Conservation (phyloP, 2,888 invertebrate genomes). For the Melanargia galathea region DNA sequence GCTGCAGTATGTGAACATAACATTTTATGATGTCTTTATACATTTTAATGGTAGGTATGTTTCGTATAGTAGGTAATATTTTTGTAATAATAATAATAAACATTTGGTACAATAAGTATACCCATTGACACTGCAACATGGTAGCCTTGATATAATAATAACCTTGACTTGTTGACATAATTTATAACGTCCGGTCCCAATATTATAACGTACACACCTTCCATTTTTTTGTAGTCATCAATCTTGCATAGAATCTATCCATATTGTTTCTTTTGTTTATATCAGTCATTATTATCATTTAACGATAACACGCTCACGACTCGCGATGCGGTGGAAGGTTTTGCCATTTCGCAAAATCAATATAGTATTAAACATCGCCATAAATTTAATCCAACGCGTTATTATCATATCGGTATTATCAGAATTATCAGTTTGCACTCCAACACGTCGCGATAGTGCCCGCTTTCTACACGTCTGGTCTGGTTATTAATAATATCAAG, state of each 20-base stretch:
- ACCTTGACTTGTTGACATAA: no score
- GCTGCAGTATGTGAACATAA: not conserved
- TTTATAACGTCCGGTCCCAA: no score
- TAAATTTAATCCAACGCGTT: conserved; percentile 23
- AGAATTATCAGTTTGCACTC: conserved; percentile 45
- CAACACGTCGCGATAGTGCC: conserved; percentile 48
- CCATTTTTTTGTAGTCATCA: not conserved
- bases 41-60: conserved; percentile 19
- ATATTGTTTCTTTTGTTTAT: not conserved
- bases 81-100: not conserved
- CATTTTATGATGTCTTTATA: conserved; percentile 20
- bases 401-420: conserved; percentile 44
- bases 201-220: not conserved
- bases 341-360: conserved; percentile 19
- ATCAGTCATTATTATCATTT: not conserved
- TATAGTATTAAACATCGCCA: conserved; percentile 24
- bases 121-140: no score
- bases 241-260: not conserved
- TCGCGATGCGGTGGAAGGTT: not conserved
- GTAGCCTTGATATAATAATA: no score
- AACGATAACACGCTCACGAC: not conserved
- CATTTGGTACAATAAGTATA: no score
- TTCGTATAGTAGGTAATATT: not conserved
- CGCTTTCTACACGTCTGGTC: conserved; percentile 39
- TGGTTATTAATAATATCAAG: conserved; percentile 31